These are phyloP conservation scores for Colletes collaris DNA, from an alignment of 2,888 invertebrate genomes.

Conservation along the genomic window DNA sequence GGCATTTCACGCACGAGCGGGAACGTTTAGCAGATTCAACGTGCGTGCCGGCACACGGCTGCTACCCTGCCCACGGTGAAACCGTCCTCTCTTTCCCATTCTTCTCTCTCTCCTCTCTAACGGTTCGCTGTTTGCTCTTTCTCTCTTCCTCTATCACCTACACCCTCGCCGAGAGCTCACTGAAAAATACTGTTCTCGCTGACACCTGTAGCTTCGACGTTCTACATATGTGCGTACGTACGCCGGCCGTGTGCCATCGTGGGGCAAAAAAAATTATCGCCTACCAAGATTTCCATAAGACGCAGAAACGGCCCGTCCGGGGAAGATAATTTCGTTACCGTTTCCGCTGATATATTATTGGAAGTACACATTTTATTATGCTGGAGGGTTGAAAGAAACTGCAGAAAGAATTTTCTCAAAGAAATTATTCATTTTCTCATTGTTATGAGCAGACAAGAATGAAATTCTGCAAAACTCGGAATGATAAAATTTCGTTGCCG, in stretches of 20 bases:
- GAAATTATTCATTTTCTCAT: no score
- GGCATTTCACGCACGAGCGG: conserved; percentile 83
- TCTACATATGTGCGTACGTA: conserved; percentile 80
- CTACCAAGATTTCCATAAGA: conserved; percentile 59
- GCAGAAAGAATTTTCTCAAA: no score
- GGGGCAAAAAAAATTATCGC: conserved; percentile 60
- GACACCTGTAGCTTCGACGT: conserved; percentile 83
- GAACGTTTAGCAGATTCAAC: conserved; percentile 83
- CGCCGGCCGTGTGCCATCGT: conserved; percentile 54
- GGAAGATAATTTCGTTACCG: conserved; percentile 29
- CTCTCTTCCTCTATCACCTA: conserved; percentile 71
- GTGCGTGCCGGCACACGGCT: conserved; percentile 81
- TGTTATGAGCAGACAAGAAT: no score
- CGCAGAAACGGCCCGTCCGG: neutral
- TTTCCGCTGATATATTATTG: neutral
- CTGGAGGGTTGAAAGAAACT: no score
- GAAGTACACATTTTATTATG: no score
- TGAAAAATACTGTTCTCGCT: conserved; percentile 83
- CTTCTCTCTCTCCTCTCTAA: conserved; percentile 47
- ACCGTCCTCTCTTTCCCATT: conserved; percentile 59
- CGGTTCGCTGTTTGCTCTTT: conserved; percentile 61
- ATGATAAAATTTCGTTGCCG: conserved; percentile 27
- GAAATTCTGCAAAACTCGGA: no score
- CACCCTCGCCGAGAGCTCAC: conserved; percentile 74
- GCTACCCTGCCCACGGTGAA: conserved; percentile 70